Evolutionary conservation across 2,888 invertebrate genomes (phyloP), one percentile per base, ranked within the genome.

Genomic region (Imbricaverruca yamaguchii): DNA sequence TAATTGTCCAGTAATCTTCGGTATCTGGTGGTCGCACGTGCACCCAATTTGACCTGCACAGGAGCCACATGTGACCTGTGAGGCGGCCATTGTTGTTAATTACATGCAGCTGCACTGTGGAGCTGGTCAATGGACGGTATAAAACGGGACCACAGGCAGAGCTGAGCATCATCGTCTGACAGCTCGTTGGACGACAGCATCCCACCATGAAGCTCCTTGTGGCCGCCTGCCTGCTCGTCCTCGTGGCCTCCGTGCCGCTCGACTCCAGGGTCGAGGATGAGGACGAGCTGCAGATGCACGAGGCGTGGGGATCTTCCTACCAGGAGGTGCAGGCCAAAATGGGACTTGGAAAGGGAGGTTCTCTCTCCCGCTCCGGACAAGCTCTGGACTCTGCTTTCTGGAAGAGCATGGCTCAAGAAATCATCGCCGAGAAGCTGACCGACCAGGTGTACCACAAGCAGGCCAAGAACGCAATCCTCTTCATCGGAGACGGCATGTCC

Each of bases 401-500:
- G 69, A 69, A 23, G 25, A 23, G 23, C 21, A 69, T 69, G 8
- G 25, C 69, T 25, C 69, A 39, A 39, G 39, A 39, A 39, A 39
- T 39, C 39, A 39, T 39, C 39, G 39, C 39, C 4, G 39, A 39
- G 39, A 39, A 39, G 4, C 39, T 39, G 39, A 39, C 39, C 39
- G 39, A 39, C 39, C 39, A 39, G 39, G 69, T 25, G 3, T 25
- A 69, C 69, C 21, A 13, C 25, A 15, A 23, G 23, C 69, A 69
- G 69, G 69, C 69, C 25, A 69, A 39, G 39, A 69, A 69, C 69
- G 69, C 69, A 13, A 23, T 69, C 7, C 69, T 69, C 69, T 69
- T 69, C 25, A 69, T 69, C 39, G 69, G 69, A 23, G 69, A 69
- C 69, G 69, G 69, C 23, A 69, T 69, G 69, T 69, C 69, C 7